phyloP scores from a whole-genome alignment of 2,888 invertebrate genomes.

The Dichetophora obliterata region DNA sequence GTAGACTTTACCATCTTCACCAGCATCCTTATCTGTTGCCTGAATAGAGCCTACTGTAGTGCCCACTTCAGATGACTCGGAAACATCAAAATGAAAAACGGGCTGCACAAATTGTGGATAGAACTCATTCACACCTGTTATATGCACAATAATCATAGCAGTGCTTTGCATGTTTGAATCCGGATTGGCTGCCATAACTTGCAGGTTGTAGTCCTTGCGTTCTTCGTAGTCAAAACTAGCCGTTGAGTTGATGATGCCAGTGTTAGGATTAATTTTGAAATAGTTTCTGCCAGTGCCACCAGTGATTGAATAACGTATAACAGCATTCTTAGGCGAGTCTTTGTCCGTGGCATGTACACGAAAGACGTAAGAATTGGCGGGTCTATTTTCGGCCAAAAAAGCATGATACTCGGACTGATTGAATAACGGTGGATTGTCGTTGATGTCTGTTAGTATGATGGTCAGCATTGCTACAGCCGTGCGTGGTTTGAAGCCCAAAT shows the following conservation, averaged over 20 bases:
- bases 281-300: slow-evolving; percentile 81
- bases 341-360: slow-evolving; percentile 84
- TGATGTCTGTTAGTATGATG: slow-evolving; percentile 90
- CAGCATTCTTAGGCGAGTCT: slow-evolving; percentile 89
- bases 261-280: slow-evolving; percentile 82
- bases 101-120: slow-evolving; percentile 90
- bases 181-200: slow-evolving; percentile 88
- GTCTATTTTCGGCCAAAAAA: slow-evolving; percentile 86
- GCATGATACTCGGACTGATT: slow-evolving; percentile 83
- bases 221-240: slow-evolving; percentile 91
- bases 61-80: slow-evolving; percentile 90
- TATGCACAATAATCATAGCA: slow-evolving; percentile 79
- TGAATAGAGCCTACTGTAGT: slow-evolving; percentile 87
- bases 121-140: slow-evolving; percentile 90
- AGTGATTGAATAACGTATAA: slow-evolving; percentile 85
- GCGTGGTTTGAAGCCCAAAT: slow-evolving; percentile 85
- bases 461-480: slow-evolving; percentile 85
- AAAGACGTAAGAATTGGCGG: slow-evolving; percentile 80
- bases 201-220: slow-evolving; percentile 79
- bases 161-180: slow-evolving; percentile 84
- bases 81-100: slow-evolving; percentile 92
- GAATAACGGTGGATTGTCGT: slow-evolving; percentile 92
- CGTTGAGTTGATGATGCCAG: slow-evolving; percentile 82
- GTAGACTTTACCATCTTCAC: slow-evolving; percentile 88
- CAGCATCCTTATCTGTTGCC: slow-evolving; percentile 90